These are phyloP conservation scores for Malurus splendens DNA, from an alignment of 2,797 vertebrate species.

Conservation along the genomic window DNA sequence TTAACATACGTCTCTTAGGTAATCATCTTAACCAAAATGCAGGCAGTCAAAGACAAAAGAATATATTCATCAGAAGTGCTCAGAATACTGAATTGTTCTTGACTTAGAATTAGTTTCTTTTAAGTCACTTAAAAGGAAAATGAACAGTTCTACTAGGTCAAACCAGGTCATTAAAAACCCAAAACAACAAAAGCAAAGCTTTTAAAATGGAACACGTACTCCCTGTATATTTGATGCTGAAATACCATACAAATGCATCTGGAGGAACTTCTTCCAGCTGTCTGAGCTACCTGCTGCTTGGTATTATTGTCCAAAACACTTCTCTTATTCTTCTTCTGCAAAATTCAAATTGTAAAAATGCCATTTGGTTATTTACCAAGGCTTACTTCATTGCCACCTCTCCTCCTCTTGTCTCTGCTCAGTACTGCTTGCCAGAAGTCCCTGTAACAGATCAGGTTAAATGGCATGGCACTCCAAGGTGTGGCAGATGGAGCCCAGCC, in stretches of 20 bases:
- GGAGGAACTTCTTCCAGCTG: background rate
- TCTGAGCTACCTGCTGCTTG: background rate
- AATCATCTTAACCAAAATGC: background rate
- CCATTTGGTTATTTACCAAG: background rate
- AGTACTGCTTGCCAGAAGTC: background rate
- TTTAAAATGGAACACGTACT: background rate
- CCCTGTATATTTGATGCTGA: background rate
- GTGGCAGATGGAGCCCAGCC: background rate
- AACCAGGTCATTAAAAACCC: background rate
- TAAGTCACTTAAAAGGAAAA: constrained; percentile 18
- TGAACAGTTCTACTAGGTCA: background rate
- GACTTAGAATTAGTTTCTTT: background rate
- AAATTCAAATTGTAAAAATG: background rate
- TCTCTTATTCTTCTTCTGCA: background rate
- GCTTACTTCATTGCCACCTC: background rate
- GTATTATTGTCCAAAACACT: background rate
- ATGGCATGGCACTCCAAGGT: accelerated
- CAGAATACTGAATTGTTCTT: background rate
- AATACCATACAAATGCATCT: background rate
- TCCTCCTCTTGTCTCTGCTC: background rate
- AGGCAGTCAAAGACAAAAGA: background rate
- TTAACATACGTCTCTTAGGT: background rate
- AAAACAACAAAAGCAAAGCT: background rate
- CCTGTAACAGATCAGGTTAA: accelerated
- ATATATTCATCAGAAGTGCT: background rate